These are phyloP conservation scores for Pogonognathellus flavescens DNA, from an alignment of 1,140 invertebrate genomes.

Conservation along the genomic window DNA sequence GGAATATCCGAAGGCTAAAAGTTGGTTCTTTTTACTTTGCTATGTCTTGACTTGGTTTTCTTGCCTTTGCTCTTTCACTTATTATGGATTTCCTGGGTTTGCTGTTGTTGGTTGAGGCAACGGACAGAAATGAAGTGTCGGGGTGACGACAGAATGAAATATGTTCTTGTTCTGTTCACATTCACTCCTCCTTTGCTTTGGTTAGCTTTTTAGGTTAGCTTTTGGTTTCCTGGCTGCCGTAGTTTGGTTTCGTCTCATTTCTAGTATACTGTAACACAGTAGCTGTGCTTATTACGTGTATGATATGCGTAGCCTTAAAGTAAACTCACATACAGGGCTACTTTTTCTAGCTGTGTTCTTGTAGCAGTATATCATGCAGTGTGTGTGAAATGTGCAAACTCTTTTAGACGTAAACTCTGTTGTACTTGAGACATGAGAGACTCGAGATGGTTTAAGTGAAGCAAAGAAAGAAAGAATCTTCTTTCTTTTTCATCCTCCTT, in stretches of 20 bases:
- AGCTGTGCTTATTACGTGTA: not conserved
- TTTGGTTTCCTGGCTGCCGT: not conserved
- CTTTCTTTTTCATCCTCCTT: not conserved
- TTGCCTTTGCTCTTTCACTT: not conserved
- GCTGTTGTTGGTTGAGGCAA: not conserved
- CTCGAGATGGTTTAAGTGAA: too few species aligned
- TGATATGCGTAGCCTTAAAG: too few species aligned
- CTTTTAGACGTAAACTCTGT: not conserved
- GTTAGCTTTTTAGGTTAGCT: not conserved
- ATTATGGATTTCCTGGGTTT: not conserved
- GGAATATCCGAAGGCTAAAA: too few species aligned
- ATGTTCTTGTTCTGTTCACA: constrained; percentile 23
- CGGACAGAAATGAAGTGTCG: constrained; percentile 35
- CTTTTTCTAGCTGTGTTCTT: too few species aligned
- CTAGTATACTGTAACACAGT: too few species aligned
- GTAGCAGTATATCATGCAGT: too few species aligned
- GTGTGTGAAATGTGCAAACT: not conserved
- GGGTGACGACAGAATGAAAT: constrained; percentile 42
- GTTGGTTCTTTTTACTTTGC: not conserved
- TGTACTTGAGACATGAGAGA: not conserved
- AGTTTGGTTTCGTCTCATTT: not conserved
- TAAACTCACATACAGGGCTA: too few species aligned
- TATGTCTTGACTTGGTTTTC: constrained; percentile 7
- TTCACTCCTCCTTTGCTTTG: not conserved
- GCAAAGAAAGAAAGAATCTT: too few species aligned